These are phyloP conservation scores for Poecilia picta DNA, from an alignment of 2,797 vertebrate genomes.

Conservation along the genomic window DNA sequence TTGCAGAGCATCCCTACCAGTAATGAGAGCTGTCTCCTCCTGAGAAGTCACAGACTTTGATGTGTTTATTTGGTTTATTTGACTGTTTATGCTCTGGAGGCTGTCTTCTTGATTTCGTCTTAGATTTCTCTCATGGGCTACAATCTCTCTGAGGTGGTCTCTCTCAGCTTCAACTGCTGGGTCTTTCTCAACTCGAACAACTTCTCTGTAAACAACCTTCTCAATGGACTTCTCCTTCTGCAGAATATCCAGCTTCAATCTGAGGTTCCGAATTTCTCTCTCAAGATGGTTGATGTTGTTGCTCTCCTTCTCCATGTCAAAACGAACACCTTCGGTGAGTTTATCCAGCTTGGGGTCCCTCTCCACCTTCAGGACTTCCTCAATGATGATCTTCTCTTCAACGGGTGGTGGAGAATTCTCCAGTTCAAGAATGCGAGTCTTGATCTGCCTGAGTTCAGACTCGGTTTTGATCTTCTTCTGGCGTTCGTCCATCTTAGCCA, in stretches of 20 bases:
- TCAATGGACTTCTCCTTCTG: slow-evolving; percentile 90
- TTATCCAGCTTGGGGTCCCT: slow-evolving; percentile 89
- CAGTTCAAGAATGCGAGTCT: slow-evolving; percentile 85
- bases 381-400: slow-evolving; percentile 91
- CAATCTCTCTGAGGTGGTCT: slow-evolving; percentile 83
- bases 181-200: slow-evolving; percentile 94
- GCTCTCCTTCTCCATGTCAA: slow-evolving; percentile 83
- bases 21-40: slow-evolving; percentile 82
- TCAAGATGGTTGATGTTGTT: slow-evolving; percentile 79
- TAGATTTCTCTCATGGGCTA: slow-evolving; percentile 83
- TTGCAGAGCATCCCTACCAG: slow-evolving; percentile 72
- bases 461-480: slow-evolving; percentile 88
- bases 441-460: slow-evolving; percentile 89
- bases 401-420: slow-evolving; percentile 81
- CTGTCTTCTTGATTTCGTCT: slow-evolving; percentile 85
- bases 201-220: slow-evolving; percentile 93
- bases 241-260: slow-evolving; percentile 84
- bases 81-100: slow-evolving; percentile 76
- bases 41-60: slow-evolving; percentile 78
- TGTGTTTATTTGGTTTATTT: slow-evolving; percentile 80
- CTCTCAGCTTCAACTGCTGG: slow-evolving; percentile 85
- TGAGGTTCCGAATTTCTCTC: slow-evolving; percentile 87
- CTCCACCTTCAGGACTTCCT: slow-evolving; percentile 95
- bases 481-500: slow-evolving; percentile 86
- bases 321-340: slow-evolving; percentile 77